Evolutionary conservation across 2,797 vertebrate genomes (phyloP), one percentile per base, ranked within the genome.

Genomic region (Hippoglossus hippoglossus): DNA sequence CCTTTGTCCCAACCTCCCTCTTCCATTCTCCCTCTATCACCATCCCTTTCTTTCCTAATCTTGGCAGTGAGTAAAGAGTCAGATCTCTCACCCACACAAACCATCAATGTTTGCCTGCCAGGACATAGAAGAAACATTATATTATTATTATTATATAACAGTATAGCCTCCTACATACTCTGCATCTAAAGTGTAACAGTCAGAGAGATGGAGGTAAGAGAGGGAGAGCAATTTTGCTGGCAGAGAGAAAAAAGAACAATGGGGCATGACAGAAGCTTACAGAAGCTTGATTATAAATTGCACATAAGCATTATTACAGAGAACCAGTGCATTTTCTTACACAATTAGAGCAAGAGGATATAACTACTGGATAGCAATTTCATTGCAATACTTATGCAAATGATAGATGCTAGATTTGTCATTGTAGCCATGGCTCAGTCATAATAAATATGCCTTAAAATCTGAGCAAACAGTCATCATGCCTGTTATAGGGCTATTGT

Each of bases 61-160:
- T 77, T 83, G 69, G 81, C 59, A 67, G 69, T 73, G 63, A 75
- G 81, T 78, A 62, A 78, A 62, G 78, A 83, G 75, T 80, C 75
- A 76, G 68, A 81, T 59, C 52, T 71, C 71, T 79, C 75, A 57
- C 66, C 69, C 82, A 79, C 78, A 83, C 70, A 85, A 67, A 83
- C 70, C 66, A 69, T 63, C 75, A 70, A 72, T 76, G 68, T 82
- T 84, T 78, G 63, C 64, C 79, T 84, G 69, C 80, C 78, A 84
- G 74, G 44, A 71, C 64, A 22, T 22, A 50, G 52, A 79, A 76
- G 75, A 69, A 71, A 61, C 80, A 75, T 79, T 54, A 72, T n/a
- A n/a, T n/a, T n/a, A n/a, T n/a, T 54, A 79, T 70, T 74, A 66
- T 80, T 80, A 82, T 71, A 71, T 31, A 31, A 31, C 28, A 31